Conservation (phyloP, 2,113 vertebrate species). For the Xyrauchen texanus region DNA sequence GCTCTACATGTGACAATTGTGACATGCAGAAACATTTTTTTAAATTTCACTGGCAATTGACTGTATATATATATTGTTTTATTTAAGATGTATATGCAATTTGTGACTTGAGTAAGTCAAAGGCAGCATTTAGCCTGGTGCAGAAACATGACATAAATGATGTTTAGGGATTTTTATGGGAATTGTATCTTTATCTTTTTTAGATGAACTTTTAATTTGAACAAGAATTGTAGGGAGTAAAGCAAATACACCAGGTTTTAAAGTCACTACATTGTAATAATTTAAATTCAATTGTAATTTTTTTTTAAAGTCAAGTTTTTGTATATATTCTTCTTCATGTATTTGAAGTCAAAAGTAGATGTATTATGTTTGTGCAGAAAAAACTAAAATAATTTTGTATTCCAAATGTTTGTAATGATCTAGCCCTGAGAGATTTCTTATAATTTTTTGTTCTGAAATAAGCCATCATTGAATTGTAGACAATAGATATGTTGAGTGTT, state of each 20-base stretch:
- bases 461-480: neutral
- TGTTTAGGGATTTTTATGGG: neutral
- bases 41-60: constrained; percentile 5
- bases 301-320: neutral
- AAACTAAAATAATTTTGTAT: neutral
- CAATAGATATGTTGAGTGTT: neutral
- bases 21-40: constrained; percentile 5
- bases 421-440: neutral
- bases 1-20: constrained; percentile 29
- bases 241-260: neutral
- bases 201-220: neutral
- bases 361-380: neutral
- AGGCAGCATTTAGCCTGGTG: neutral
- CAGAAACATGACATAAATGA: neutral
- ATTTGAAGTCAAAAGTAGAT: neutral
- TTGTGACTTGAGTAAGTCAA: neutral
- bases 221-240: neutral
- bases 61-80: constrained; percentile 32
- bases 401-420: neutral
- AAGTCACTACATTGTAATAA: neutral
- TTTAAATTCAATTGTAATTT: no score
- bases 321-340: constrained; percentile 2
- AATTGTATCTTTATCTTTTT: no score
- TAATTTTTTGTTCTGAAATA: neutral
- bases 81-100: constrained; percentile 8